phyloP scores from a whole-genome alignment of 2,113 vertebrate genomes.

The Sinocyclocheilus anshuiensis region DNA sequence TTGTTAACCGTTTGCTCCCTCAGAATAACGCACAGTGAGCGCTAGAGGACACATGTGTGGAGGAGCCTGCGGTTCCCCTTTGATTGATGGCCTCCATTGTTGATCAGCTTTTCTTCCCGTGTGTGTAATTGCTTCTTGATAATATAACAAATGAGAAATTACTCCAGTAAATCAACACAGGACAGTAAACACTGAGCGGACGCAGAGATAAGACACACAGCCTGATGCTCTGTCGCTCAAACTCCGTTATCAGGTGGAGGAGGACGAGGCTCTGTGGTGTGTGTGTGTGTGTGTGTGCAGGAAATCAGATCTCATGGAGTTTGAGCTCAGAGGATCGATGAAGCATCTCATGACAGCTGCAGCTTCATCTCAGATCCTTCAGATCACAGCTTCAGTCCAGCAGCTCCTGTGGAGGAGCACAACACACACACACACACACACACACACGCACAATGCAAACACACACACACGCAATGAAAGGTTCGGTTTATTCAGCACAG shows the following conservation, averaged over 20 bases:
- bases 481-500: too few relatives aligned
- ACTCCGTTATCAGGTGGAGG: not conserved
- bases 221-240: not conserved
- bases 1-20: not conserved
- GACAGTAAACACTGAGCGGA: constrained; percentile 70
- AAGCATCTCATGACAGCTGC: not conserved
- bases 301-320: not conserved
- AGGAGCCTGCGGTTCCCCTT: not conserved
- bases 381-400: not conserved
- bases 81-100: constrained; percentile 77
- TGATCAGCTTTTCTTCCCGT: constrained; percentile 73
- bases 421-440: not conserved
- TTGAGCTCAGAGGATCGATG: not conserved
- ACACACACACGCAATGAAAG: not conserved
- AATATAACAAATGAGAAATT: constrained; percentile 78
- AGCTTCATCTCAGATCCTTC: not conserved
- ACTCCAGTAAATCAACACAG: constrained; percentile 69
- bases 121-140: constrained; percentile 78
- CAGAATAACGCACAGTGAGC: not conserved
- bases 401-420: not conserved
- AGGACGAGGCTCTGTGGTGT: too few relatives aligned
- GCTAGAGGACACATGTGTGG: not conserved
- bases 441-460: too few relatives aligned
- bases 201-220: not conserved
- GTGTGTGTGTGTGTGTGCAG: not conserved